Base-by-base conservation (phyloP, 2,797 vertebrate genomes). In the Thripadectes ignobilis region DNA sequence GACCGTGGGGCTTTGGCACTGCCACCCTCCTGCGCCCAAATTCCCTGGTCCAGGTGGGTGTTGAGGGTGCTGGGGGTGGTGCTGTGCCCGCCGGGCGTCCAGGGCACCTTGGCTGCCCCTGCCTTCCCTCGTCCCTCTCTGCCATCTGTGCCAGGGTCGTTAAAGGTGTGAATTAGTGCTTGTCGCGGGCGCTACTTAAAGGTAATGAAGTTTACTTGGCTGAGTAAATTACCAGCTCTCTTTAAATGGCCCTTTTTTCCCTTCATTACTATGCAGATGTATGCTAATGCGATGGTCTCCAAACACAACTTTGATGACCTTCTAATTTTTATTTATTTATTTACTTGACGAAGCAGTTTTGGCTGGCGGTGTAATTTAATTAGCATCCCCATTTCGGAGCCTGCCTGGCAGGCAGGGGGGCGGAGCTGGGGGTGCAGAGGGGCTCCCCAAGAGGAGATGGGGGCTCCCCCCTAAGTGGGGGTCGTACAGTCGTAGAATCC, bases 291-390 rank as follows among this genome's bases (percentile, higher is more conserved):
- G 22, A 66, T 36, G 74, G 89, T 86, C 95, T 92, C 95, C 88
- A 88, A 95, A 94, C 80, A 92, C 96, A 94, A 81, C 96, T 93
- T 95, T 85, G 84, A 87, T 97, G 97, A 97, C 98, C 98, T 97
- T 96, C 97, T 96, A 82, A 79, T 94, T 93, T 97, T 97, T 97
- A 97, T 97, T 97, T 96, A 95, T 97, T 97, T 97, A 96, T 93
- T 95, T 97, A 95, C 93, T 95, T 90, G 85, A 93, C 52, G 81
- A 96, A 96, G 93, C 90, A 59, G 54, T 92, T 96, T 92, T 21
- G 48, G 34, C 81, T 94, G 94, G 54, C 74, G 65, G 72, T 30
- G 57, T 96, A 95, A 97, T 96, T 97, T 93, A 91, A 92, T 79
- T 93, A 97, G 84, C 62, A 1, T 54, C 65, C 59, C 43, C n/a